Evolutionary conservation across 30 jellyfish, hydroid and myxozoan species (phyloP), one percentile per base, ranked within the genome.

Genomic region (Hydractinia echinata): DNA sequence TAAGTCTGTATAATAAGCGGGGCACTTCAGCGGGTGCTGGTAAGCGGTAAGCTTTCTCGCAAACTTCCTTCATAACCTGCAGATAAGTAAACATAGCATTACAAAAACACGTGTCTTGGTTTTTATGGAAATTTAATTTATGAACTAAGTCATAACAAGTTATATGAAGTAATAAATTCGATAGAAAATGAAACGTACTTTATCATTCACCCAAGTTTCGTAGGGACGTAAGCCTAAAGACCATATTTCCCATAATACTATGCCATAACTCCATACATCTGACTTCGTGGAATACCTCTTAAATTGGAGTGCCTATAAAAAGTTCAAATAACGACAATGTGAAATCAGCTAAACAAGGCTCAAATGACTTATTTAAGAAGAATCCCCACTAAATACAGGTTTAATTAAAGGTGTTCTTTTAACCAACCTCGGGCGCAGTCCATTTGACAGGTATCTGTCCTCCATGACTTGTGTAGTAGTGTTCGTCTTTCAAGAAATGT

Each of bases 371-470:
- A 6, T 66, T 66, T 66, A 19, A 6, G 44, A 6, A 66, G 44
- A 66, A 7, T 66, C 8, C 44, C 8, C 21, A 13, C 21, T 8
- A 2, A 60, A 0, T 60, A 60, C 19, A 13, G n/a, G 18, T 60
- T 60, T 60, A 13, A 13, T 60, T 13, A 2, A 13, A 60, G 2
- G 70, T 2, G 1, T 60, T 15, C 2, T 13, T 60, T 60, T 0
- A 13, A 58, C 52, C 44, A 60, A 92, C 98, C 98, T 92, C 98
- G 52, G 98, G 98, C 11, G 98, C 96, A 14, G 98, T 92, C 98
- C 98, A 92, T 77, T 83, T 83, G 71, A 92, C 96, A 9, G 98
- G 98, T 10, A 92, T 86, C 52, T 76, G 95, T 64, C 98, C 96
- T 48, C 96, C 98, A 54, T 86, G 85, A 10, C 96, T 86, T 18